phyloP scores from a whole-genome alignment of 2,797 vertebrate species.

The Chrosomus eos region DNA sequence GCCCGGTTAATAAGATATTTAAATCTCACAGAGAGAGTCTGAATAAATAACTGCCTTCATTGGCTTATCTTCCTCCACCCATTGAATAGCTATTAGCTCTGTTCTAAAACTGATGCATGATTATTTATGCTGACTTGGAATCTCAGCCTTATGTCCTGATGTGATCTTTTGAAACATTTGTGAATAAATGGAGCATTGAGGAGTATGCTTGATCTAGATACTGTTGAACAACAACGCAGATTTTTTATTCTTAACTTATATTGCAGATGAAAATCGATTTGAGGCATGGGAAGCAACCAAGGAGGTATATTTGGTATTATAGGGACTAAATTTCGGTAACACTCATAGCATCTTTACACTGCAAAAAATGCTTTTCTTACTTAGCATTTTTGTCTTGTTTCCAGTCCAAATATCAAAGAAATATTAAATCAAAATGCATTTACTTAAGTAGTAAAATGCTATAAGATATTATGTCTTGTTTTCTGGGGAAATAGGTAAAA shows the following conservation, averaged over 20 bases:
- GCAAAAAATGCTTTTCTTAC: too few relatives aligned
- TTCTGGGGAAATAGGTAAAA: too few relatives aligned
- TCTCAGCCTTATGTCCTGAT: not conserved
- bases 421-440: too few relatives aligned
- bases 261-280: not conserved
- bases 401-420: too few relatives aligned
- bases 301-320: not conserved
- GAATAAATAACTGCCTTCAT: not conserved
- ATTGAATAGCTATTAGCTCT: not conserved
- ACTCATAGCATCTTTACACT: not conserved
- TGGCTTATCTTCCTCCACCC: not conserved
- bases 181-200: not conserved
- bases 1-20: not conserved
- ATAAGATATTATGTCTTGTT: too few relatives aligned
- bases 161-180: not conserved
- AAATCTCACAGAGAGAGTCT: not conserved
- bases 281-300: not conserved
- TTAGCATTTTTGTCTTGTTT: too few relatives aligned
- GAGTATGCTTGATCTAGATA: too few relatives aligned
- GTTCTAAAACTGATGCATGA: too few relatives aligned
- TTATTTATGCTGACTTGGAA: not conserved
- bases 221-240: too few relatives aligned
- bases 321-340: not conserved
- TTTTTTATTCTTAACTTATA: not conserved
- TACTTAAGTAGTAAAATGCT: too few relatives aligned